Base-by-base conservation (phyloP, 2,888 invertebrate genomes). In the Neoitamus cyanurus region DNA sequence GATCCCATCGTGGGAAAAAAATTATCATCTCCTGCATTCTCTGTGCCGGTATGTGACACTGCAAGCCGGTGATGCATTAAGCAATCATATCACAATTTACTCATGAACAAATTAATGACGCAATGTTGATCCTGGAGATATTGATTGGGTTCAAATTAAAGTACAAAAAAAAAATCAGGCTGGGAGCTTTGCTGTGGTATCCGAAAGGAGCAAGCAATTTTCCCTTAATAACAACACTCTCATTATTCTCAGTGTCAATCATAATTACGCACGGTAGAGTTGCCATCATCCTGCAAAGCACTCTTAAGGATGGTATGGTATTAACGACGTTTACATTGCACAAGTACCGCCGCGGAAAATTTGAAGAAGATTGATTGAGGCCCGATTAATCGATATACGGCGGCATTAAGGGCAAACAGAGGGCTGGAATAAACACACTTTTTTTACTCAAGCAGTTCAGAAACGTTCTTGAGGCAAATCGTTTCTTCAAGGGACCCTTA, bases 331-430 rank as follows among this genome's bases (percentile, higher is more conserved):
- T 34, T 42, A 42, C 77, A 42, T n/a, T 28, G 28, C 11, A 77
- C 2, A 42, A 77, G 42, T 28, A 42, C 2, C 37, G n/a, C 30
- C 77, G 25, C 46, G 77, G 46, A 46, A 42, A 77, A 70, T 31
- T 46, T 25, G 46, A 77, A 77, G 42, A 77, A 77, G 46, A 77
- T 77, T 46, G 77, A 77, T 77, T 36, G 46, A 37, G 46, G 28
- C 4, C 13, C 20, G 46, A 42, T 77, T 42, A 77, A 77, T 77
- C 77, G 42, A 28, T 42, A 77, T 20, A 11, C 20, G 30, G 28
- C 7, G 28, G 11, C 28, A 36, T 77, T 36, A 77, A 9, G 20
- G 34, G 36, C 31, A 77, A 42, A 13, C 13, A 25, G 42, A 77
- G 11, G 7, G 2, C 42, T 4, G n/a, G 9, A 15, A 72, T 25